phyloP scores from a whole-genome alignment of 2,113 vertebrate genomes.

The Chrysochloris asiatica region DNA sequence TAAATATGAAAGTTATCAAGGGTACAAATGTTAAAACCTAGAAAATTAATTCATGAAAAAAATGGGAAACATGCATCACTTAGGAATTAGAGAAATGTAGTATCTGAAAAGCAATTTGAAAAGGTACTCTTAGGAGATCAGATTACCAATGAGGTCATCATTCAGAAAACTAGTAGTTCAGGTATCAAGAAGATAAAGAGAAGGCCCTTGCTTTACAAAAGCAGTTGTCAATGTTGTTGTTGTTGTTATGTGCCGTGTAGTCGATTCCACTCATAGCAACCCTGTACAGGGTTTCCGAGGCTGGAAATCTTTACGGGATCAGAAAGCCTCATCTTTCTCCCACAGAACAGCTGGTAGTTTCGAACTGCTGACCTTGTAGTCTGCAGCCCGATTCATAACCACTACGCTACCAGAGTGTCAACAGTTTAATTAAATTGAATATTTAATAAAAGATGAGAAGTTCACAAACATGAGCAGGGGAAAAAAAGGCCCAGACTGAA shows the following conservation, averaged over 20 bases:
- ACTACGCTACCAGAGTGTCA: no score
- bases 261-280: no score
- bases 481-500: conserved; percentile 2
- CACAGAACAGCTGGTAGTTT: no score
- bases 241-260: no score
- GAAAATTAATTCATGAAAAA: conserved; percentile 29
- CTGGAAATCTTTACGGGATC: no score
- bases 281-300: no score
- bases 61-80: conserved; percentile 6
- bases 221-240: no score
- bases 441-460: conserved; percentile 36
- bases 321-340: no score
- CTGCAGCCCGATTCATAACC: no score
- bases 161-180: conserved; percentile 30
- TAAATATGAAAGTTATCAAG: conserved; percentile 1
- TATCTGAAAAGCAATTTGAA: conserved; percentile 52
- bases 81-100: conserved; percentile 22
- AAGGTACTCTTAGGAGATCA: conserved; percentile 35
- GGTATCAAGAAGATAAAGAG: conserved; percentile 27
- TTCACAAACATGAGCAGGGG: conserved; percentile 30
- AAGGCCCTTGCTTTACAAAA: conserved; percentile 32
- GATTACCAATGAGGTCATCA: conserved; percentile 28
- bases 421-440: conserved; percentile 62
- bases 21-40: conserved; percentile 5
- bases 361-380: no score